Evolutionary conservation across 2,113 vertebrate species (phyloP).

Genomic region (Spheniscus mendiculus): DNA sequence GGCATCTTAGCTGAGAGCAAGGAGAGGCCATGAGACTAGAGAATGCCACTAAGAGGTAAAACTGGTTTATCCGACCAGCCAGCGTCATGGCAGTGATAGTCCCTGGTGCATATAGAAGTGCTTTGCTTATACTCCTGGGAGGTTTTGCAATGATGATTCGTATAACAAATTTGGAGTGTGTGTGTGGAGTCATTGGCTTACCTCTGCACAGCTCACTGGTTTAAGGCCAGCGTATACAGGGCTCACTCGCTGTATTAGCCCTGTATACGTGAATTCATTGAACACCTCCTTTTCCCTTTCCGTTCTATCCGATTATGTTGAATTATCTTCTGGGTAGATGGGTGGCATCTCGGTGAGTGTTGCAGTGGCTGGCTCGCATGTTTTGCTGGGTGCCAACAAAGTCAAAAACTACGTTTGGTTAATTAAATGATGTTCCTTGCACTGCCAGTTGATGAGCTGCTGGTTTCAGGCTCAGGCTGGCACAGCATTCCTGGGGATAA

Average conservation of each 20-base stretch:
- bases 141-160: neutral
- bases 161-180: neutral
- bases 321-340: neutral
- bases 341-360: neutral
- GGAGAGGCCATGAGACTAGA: neutral
- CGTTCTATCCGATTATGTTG: neutral
- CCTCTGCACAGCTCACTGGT: neutral
- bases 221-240: neutral
- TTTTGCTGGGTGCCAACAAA: neutral
- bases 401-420: neutral
- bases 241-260: rapidly evolving
- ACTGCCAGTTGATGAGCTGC: neutral
- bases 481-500: neutral
- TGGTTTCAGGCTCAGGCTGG: too few species aligned
- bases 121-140: neutral
- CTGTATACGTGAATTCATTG: neutral
- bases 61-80: neutral
- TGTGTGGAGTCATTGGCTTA: too few species aligned
- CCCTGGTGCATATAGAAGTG: neutral
- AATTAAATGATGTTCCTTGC: neutral
- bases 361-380: neutral
- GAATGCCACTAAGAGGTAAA: neutral
- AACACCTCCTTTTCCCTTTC: neutral
- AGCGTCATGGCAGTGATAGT: neutral
- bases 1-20: neutral